Percentiles rank a stretch among this genome's conserved stretches.
Conservation (phyloP, 2,113 vertebrate species). For the Odocoileus hemionus region DNA sequence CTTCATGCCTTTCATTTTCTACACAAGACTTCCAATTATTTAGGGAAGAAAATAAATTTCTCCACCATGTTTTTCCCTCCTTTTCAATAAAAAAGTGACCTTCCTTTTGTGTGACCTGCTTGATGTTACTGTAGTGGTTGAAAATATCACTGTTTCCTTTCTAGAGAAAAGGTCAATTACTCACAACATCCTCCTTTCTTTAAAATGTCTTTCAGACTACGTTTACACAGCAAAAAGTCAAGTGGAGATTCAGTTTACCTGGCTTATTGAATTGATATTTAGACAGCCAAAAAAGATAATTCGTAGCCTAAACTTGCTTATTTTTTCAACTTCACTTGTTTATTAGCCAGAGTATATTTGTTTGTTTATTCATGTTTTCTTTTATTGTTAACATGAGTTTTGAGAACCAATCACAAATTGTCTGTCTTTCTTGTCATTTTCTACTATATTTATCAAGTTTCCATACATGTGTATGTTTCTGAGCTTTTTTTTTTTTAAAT, state of each 20-base stretch:
- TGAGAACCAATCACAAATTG: not conserved
- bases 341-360: not conserved
- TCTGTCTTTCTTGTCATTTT: not conserved
- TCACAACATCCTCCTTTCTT: not conserved
- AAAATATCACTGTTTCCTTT: not conserved
- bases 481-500: not conserved
- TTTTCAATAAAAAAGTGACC: constrained; percentile 31
- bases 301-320: not conserved
- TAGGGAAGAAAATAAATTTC: constrained; percentile 21
- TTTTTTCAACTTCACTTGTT: not conserved
- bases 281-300: not conserved
- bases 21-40: constrained; percentile 16
- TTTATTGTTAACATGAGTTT: not conserved
- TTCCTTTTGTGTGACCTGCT: constrained; percentile 40
- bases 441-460: not conserved
- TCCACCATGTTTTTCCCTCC: not conserved
- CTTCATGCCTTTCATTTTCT: not conserved
- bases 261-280: constrained; percentile 3
- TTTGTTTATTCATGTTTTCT: not conserved
- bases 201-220: constrained; percentile 31
- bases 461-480: not conserved
- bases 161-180: constrained; percentile 33
- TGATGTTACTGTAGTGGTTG: constrained; percentile 36
- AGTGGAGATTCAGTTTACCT: not conserved
- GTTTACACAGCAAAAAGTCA: constrained; percentile 47